Evolutionary conservation across 2,797 vertebrate species (phyloP), one percentile per base, ranked within the genome.

Genomic region (Furcifer pardalis): DNA sequence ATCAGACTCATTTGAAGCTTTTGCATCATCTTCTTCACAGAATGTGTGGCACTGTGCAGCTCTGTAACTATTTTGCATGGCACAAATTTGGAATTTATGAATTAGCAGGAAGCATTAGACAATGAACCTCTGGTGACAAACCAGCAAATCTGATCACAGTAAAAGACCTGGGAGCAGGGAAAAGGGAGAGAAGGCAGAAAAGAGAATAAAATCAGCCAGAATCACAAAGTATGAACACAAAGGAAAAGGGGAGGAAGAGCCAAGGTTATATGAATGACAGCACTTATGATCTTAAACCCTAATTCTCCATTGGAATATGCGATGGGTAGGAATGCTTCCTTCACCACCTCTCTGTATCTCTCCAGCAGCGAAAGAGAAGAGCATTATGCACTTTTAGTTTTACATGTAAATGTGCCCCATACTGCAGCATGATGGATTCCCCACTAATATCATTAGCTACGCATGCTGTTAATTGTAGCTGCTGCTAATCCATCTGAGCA

Each of bases 401-500:
- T 82, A 87, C 73, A 93, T 92, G 89, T 92, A 82, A 91, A 92
- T 15, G 60, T 7, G 40, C 46, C 82, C 74, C 77, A 60, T n/a
- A 66, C 82, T 35, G 75, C 93, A 88, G 68, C 92, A 84, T 90
- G 94, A 96, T 92, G 92, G 94, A 96, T 97, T 89, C 84, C 87
- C 88, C 89, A 44, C 94, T 96, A 97, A 96, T 96, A 94, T 95
- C 95, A 96, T 97, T 96, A 97, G 92, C 91, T 89, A 92, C 93
- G 92, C 91, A 94, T 91, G 87, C 90, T 95, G 95, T 95, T 97
- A 97, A 97, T 97, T 97, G 95, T 91, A 96, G 93, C 94, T 93
- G 93, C 90, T 92, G 92, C 95, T 96, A 96, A 95, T 96, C 95
- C 89, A 81, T 89, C 91, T 91, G 87, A 95, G 96, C 94, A 96